Percentiles rank a stretch among this genome's conserved stretches.
These are phyloP conservation scores for Trichechus manatus DNA, from an alignment of 2,113 vertebrate genomes.

Conservation along the genomic window DNA sequence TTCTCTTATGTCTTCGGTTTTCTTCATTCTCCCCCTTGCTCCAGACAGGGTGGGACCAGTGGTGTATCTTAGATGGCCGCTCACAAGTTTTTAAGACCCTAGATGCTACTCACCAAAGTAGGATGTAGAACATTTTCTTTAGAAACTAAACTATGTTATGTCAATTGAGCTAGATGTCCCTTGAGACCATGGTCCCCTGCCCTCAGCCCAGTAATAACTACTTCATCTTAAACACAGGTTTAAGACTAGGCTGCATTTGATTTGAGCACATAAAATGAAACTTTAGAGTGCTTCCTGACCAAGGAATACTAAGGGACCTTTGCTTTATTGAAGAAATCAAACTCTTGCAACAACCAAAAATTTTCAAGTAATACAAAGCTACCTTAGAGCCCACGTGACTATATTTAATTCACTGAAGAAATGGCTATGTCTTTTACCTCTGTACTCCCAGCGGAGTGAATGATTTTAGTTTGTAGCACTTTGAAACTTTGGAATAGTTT, in stretches of 20 bases:
- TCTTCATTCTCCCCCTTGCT: no score
- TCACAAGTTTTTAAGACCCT: no score
- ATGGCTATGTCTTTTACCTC: background rate
- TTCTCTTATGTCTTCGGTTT: no score
- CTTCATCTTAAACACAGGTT: background rate
- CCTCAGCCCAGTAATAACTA: no score
- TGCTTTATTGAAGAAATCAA: constrained; percentile 39
- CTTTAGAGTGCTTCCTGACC: background rate
- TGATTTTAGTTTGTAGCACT: background rate
- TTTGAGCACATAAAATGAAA: constrained; percentile 26
- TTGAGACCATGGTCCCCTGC: no score
- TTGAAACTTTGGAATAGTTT: background rate
- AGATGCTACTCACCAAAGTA: no score
- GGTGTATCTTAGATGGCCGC: no score
- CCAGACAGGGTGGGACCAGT: no score
- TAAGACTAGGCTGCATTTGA: background rate
- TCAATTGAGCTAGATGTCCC: no score
- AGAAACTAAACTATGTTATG: no score
- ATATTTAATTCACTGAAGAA: background rate
- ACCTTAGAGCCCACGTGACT: background rate
- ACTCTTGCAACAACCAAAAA: background rate
- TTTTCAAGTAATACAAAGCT: constrained; percentile 41
- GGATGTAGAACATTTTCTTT: no score
- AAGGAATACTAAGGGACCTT: background rate
- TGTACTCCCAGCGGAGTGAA: background rate